Evolutionary conservation across 2,113 vertebrate species (phyloP), one percentile per base, ranked within the genome.

Genomic region (Chloropsis hardwickii): DNA sequence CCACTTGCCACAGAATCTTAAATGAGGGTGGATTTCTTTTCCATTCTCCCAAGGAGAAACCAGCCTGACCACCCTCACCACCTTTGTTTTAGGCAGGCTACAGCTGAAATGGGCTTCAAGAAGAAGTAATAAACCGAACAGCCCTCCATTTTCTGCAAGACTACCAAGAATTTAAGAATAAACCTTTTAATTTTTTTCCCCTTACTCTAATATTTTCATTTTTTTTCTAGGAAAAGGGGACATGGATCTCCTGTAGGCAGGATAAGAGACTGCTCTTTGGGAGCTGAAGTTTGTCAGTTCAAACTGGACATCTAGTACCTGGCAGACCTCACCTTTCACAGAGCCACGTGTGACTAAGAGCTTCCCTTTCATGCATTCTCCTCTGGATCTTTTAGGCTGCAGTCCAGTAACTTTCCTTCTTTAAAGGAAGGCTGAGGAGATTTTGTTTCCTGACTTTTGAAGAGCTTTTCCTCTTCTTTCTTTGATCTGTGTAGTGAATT

Each of bases 361-460:
- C 79, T 83, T 82, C 79, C 67, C 86, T 93, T 94, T 93, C 90
- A 94, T 93, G 95, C 81, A 91, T 94, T 96, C 94, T 94, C 88
- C 72, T 94, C 82, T 88, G 90, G 79, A 94, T 92, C 94, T 90
- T 93, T 93, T 78, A 93, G 96, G 96, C 96, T 92, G 90, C 7
- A 15, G 92, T 96, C 96, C 96, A 96, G 93, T 90, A 94, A 97
- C 93, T 95, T 96, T 96, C 94, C 92, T 97, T 94, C 96, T 97
- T 96, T 94, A 96, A 94, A 96, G 85, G 94, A 96, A 96, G 82
- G 88, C 94, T 72, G n/a, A 92, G 90, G 72, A 57, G 14, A 92
- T 95, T 96, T 96, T 95, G 93, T 97, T 97, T 97, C 95, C 95
- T 96, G 96, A 93, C 88, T 96, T 95, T 86, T 96, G 93, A 96